Evolutionary conservation across 2,113 vertebrate genomes (phyloP), one percentile per base, ranked within the genome.

Genomic region (Harpagus bidentatus): DNA sequence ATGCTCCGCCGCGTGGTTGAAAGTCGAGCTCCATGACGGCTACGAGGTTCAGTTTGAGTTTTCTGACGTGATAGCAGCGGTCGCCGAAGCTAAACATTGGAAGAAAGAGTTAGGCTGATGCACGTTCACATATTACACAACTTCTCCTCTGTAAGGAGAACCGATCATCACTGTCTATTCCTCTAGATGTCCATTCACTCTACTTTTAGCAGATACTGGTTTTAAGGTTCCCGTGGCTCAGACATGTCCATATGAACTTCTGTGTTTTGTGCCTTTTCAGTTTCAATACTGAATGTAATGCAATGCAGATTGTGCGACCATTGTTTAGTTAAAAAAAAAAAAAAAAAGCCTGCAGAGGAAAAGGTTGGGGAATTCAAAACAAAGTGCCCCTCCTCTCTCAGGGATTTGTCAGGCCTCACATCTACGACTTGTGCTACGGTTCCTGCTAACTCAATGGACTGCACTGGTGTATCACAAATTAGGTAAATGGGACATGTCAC

Each of bases 1-100:
- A 99, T 99, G 98, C 99, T 99, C 85, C 99, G 98, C 19, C 99
- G 98, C 0, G 99, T 99, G 28, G 99, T 99, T 2, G 99, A 99
- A 18, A 99, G 98, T 17, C 99, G 98, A 28, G 99, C 99, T 67
- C 99, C 99, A 0, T 98, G 99, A 9, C 99, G 99, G 77, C 99
- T 98, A 4, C 98, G 99, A 12, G 98, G 97, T 71, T 99, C 99
- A 0, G 97, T 99, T 18, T 99, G 98, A 11, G 98, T 98, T 97
- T 99, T 99, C 53, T 99, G 99, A 13, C 99, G 99, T 48, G 99
- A 99, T 92, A 99, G 98, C 67, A 99, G 99, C 16, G 99, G 99
- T 66, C 99, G 99, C 5, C 99, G 99, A 66, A 99, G 97, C 99
- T 99, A 73, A 80, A 93, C 42, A 28, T 86, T 16, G 86, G 74